Base-by-base conservation (phyloP, 2,888 invertebrate species). In the Volucella bombylans region DNA sequence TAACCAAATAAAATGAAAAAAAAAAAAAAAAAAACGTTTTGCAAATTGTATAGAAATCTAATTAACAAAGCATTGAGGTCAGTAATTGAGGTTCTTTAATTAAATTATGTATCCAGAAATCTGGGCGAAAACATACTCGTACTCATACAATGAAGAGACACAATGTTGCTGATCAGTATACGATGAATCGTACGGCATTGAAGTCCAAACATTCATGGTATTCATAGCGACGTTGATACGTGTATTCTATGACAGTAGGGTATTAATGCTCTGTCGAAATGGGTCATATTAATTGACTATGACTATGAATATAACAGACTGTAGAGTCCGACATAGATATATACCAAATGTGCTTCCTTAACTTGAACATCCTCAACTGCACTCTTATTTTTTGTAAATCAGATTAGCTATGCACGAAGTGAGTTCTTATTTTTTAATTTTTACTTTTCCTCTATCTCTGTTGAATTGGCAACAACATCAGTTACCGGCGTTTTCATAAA, bases 21-120 rank as follows among this genome's bases (percentile, higher is more conserved):
- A 18, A 18, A 12, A 39, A 57, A 76, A 43, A 49, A 41, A n/a
- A 73, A 47, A 41, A 49, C 59, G 23, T 12, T 50, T 69, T n/a
- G 54, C 69, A 71, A 64, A 64, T 64, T 78, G 50, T 57, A 57
- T 55, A 64, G 69, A 50, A 69, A 68, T 69, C 68, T 68, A 55
- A 64, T 78, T 71, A 64, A 69, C 15, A 55, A 64, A 38, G 39
- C 73, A 73, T 73, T 73, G 62, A 49, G 64, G 54, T 18, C 73
- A 45, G 54, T 64, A 73, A 67, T 23, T 43, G 52, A 18, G 52
- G 18, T 18, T 52, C 43, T 38, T 67, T 52, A 50, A 64, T 64
- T 73, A 15, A 64, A 69, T 78, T 78, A 64, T 69, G 49, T 68
- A 43, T 14, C 14, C 67, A 67, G 38, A 61, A 67, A 55, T 49